These are phyloP conservation scores for Drosophila pseudotakahashii DNA, from an alignment of 2,888 invertebrate genomes.

Conservation along the genomic window DNA sequence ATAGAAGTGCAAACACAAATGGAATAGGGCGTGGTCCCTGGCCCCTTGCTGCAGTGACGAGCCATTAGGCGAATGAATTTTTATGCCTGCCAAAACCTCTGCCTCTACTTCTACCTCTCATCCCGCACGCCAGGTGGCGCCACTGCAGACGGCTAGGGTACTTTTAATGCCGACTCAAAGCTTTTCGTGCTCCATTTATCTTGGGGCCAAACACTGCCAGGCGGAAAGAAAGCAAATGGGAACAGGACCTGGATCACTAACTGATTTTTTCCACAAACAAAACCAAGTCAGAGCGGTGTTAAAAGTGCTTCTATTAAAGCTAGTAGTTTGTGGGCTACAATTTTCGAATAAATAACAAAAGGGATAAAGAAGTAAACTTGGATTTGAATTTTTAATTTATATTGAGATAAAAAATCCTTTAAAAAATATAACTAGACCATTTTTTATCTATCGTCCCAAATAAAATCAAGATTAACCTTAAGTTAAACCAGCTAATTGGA, in stretches of 20 bases:
- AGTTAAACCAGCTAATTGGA: too few species aligned
- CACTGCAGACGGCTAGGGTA: slow-evolving; percentile 6
- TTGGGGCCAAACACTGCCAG: slow-evolving; percentile 6
- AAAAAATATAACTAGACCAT: too few species aligned
- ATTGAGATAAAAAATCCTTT: too few species aligned
- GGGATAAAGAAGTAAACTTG: too few species aligned
- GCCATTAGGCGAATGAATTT: slow-evolving; percentile 77
- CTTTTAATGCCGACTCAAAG: slow-evolving; percentile 7
- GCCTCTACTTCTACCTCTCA: too few species aligned
- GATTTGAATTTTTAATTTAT: too few species aligned
- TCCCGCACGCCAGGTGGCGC: slow-evolving; percentile 6
- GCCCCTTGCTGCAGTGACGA: slow-evolving; percentile 53
- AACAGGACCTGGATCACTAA: not conserved
- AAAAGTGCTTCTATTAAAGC: not conserved
- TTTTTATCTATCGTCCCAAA: too few species aligned
- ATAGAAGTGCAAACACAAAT: slow-evolving; percentile 70
- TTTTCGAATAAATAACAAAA: too few species aligned
- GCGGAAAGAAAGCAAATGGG: slow-evolving; percentile 4
- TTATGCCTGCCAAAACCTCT: slow-evolving; percentile 42
- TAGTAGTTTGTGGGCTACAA: not conserved
- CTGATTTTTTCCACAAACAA: not conserved
- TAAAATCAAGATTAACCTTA: too few species aligned
- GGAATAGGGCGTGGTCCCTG: slow-evolving; percentile 44
- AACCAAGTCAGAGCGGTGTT: not conserved
- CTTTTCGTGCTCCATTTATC: slow-evolving; percentile 10